Conservation (phyloP, 2,888 invertebrate genomes). For the Hoplodrina ambigua region DNA sequence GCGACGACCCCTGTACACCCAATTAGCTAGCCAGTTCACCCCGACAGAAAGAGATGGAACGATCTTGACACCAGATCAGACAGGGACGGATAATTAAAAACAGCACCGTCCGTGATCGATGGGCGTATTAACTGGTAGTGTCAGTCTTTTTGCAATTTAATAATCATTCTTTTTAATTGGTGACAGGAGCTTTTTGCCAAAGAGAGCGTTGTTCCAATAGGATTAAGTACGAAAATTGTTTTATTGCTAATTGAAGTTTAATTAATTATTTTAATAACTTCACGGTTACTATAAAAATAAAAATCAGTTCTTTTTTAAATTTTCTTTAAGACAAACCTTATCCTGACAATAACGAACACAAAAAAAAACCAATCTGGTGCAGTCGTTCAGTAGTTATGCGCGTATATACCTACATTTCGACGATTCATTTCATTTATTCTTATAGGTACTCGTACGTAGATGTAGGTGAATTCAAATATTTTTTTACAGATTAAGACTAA, state of each 20-base stretch:
- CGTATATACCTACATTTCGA: no score
- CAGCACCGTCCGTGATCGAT: conserved; percentile 65
- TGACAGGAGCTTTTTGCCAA: neutral
- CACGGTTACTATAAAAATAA: no score
- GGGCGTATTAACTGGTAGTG: conserved; percentile 36
- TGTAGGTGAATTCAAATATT: no score
- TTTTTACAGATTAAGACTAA: no score
- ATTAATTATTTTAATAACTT: neutral
- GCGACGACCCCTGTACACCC: conserved; percentile 42
- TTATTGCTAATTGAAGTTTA: neutral
- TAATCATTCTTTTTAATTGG: conserved; percentile 27
- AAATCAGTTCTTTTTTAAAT: no score
- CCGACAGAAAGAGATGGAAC: conserved; percentile 58
- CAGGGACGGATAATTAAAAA: conserved; percentile 68
- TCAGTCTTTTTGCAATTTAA: conserved; percentile 36
- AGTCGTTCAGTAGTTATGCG: no score
- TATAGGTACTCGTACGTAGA: no score
- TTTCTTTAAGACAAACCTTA: no score
- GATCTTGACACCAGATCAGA: conserved; percentile 65
- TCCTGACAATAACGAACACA: no score
- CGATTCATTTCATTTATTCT: no score
- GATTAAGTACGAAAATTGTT: neutral
- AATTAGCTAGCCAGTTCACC: conserved; percentile 53
- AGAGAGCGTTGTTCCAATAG: neutral
- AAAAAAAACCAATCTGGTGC: no score